Evolutionary conservation across 37 sponge, comb jelly and placozoan genomes (phyloP).

Genomic region (Ephydatia muelleri): DNA sequence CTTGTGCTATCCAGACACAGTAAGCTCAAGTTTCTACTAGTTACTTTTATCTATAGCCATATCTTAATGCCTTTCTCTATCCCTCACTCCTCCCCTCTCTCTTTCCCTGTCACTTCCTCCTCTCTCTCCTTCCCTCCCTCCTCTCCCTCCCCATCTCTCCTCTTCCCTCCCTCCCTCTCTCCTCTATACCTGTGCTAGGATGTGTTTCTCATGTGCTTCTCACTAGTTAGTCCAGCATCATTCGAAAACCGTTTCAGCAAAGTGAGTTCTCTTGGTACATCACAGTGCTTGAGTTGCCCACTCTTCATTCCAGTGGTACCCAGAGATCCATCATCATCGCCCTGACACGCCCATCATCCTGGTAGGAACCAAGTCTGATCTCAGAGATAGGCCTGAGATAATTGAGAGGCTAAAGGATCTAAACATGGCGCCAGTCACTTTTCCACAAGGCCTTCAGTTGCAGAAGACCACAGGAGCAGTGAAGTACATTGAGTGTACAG

Average conservation of each 20-base stretch:
- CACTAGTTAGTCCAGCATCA: background rate
- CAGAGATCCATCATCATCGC: conserved; percentile 56
- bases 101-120: background rate
- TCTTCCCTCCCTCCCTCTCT: background rate
- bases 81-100: background rate
- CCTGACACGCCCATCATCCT: conserved; percentile 58
- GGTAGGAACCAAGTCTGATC: conserved; percentile 62
- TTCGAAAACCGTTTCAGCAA: no score
- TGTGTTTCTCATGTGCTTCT: background rate
- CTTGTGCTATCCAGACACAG: background rate
- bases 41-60: background rate
- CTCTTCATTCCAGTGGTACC: conserved; percentile 16
- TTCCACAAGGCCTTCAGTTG: conserved; percentile 2
- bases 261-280: background rate
- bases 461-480: background rate
- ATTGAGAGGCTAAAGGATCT: conserved; percentile 42
- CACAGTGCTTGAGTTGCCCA: background rate
- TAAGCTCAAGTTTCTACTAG: background rate
- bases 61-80: background rate
- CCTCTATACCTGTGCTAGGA: background rate
- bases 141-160: background rate
- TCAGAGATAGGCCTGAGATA: conserved; percentile 47
- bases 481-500: conserved; percentile 16
- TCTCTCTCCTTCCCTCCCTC: background rate
- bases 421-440: conserved; percentile 13